phyloP scores from a whole-genome alignment of 2,888 invertebrate species.

The Drosophila macrothrix region DNA sequence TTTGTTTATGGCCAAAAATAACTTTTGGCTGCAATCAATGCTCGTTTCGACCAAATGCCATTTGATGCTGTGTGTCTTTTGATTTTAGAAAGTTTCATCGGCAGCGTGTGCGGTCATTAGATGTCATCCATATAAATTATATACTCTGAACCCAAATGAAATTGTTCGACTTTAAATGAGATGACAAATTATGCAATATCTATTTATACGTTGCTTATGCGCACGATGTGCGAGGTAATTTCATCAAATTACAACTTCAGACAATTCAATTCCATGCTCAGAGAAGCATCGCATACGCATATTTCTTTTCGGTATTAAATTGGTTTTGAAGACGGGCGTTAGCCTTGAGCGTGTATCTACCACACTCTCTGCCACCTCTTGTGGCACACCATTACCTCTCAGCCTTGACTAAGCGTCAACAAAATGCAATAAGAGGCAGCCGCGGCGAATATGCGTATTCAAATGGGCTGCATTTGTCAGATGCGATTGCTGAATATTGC shows the following conservation, averaged over 20 bases:
- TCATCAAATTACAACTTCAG: conserved; percentile 45
- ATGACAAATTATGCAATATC: conserved; percentile 62
- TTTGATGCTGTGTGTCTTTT: conserved; percentile 38
- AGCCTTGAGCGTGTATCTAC: conserved; percentile 3
- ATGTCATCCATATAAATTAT: conserved; percentile 53
- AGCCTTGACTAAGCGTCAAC: conserved; percentile 12
- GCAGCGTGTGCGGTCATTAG: conserved; percentile 50
- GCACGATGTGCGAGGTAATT: conserved; percentile 29
- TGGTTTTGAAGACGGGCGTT: conserved; percentile 14
- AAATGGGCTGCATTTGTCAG: conserved; percentile 48
- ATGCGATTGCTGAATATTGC: conserved; percentile 25
- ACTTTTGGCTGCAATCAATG: conserved; percentile 33
- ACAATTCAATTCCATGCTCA: conserved; percentile 47
- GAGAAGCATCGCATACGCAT: conserved; percentile 29
- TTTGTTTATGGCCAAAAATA: conserved; percentile 32
- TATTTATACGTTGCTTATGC: conserved; percentile 2
- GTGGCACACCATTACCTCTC: not conserved
- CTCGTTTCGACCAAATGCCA: conserved; percentile 23
- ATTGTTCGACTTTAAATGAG: conserved; percentile 32
- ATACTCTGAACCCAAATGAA: conserved; percentile 56
- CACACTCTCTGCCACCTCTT: not conserved
- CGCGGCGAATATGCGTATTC: conserved; percentile 26
- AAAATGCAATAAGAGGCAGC: conserved; percentile 13
- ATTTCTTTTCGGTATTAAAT: conserved; percentile 21
- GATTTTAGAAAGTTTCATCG: conserved; percentile 63